Base-by-base conservation (phyloP, 2,797 vertebrate genomes). In the Coranthus polyacanthus region DNA sequence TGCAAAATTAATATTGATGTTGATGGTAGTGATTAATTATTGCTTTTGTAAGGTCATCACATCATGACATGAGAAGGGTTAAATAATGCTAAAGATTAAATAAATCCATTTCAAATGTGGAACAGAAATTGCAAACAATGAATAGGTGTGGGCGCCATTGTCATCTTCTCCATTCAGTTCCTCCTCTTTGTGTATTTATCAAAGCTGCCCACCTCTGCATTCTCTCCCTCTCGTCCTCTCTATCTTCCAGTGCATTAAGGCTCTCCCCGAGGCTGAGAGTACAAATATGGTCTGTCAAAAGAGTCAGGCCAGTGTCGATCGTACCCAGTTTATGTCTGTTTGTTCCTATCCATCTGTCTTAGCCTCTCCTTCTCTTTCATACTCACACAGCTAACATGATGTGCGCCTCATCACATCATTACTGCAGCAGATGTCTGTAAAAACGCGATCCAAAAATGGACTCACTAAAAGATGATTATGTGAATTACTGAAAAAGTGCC, bases 371-470 rank as follows among this genome's bases (percentile, higher is more conserved):
- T 49, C 20, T 26, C 0, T 0, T 43, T 39, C 34, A 2, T 16
- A 6, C 49, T 42, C 45, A 47, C 15, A 61, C 32, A 53, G 24
- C 34, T 12, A 39, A 26, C 47, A 65, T 21, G 41, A 21, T 61
- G 42, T 38, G 49, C 59, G 61, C 70, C 42, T 51, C 59, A 51
- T 83, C 59, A 34, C 59, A 71, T 71, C 64, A 75, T 77, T 65
- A 76, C 54, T 68, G 41, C 32, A 80, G 67, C 66, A 83, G 55
- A 64, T 72, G 75, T 21, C 64, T 47, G 34, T 39, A 13, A 41
- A 42, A 68, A 37, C 11, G 11, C 21, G 29, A 39, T 55, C 72
- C 58, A 68, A 72, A 75, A 64, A 60, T 17, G 44, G 29, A 39
- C 13, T 15, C 41, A 20, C 64, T 32, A 45, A 69, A 82, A 61